Conservation (phyloP, 2,888 invertebrate species). For the Drosophila histrio region DNA sequence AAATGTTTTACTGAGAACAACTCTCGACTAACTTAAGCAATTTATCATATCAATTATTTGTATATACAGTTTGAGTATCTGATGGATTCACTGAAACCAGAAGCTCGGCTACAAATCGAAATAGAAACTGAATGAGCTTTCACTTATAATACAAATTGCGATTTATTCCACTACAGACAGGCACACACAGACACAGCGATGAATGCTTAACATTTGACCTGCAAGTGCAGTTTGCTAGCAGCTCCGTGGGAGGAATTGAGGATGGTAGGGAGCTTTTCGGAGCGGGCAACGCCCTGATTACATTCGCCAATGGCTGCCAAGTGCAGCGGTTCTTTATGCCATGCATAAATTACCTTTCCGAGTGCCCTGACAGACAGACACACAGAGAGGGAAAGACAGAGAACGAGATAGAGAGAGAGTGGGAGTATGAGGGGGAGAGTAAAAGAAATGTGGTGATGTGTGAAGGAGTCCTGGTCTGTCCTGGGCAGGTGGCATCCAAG, state of each 20-base stretch:
- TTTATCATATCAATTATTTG: slow-evolving; percentile 11
- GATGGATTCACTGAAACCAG: not conserved
- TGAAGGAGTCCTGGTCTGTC: not conserved
- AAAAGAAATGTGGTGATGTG: not conserved
- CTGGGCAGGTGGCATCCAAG: slow-evolving; percentile 11
- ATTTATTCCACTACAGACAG: slow-evolving; percentile 16
- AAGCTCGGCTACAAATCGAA: not conserved
- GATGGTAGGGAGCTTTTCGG: not conserved
- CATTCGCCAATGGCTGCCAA: slow-evolving; percentile 47
- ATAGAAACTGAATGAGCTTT: slow-evolving; percentile 5
- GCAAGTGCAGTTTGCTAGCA: slow-evolving; percentile 19
- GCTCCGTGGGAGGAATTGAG: not conserved
- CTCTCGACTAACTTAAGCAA: not conserved
- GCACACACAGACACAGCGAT: slow-evolving; percentile 26
- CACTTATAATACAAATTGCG: slow-evolving; percentile 26
- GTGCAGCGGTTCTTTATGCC: slow-evolving; percentile 53
- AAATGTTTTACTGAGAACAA: not conserved
- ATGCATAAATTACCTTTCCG: slow-evolving; percentile 62
- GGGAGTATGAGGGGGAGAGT: not conserved
- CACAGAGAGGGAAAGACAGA: not conserved
- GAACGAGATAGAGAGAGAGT: not conserved
- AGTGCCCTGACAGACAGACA: slow-evolving; percentile 14
- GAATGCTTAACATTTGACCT: slow-evolving; percentile 58
- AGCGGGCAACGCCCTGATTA: slow-evolving; percentile 35
- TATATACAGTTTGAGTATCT: not conserved